Conservation (phyloP, 2,888 invertebrate species). For the Leptinotarsa tumamoca region DNA sequence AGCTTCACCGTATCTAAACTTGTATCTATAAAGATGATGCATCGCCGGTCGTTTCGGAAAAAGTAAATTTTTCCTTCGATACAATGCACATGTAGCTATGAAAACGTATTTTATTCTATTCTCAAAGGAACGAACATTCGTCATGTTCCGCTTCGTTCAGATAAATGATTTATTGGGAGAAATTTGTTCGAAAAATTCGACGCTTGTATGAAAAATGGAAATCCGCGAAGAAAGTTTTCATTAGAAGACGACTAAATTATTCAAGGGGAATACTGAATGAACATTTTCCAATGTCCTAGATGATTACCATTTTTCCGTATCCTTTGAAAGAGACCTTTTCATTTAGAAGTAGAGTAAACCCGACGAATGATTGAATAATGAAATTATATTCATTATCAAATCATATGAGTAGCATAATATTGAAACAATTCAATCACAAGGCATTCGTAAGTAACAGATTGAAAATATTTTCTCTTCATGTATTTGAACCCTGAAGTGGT, state of each 20-base stretch:
- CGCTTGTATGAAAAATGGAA: background rate
- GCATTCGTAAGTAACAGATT: no score
- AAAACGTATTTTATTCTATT: constrained; percentile 17
- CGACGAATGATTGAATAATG: no score
- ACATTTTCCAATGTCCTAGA: no score
- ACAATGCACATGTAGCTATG: constrained; percentile 17
- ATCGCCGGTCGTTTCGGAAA: constrained; percentile 23
- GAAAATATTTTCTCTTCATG: no score
- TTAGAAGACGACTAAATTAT: background rate
- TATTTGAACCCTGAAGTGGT: no score
- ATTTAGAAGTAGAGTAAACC: no score
- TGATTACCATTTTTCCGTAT: no score
- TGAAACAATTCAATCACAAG: no score
- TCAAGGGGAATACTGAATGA: no score
- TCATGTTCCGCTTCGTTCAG: background rate
- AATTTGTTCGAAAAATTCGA: background rate
- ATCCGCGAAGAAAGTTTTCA: constrained; percentile 6
- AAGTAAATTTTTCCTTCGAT: constrained; percentile 10
- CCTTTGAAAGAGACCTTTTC: no score
- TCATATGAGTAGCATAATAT: no score
- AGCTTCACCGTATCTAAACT: constrained; percentile 31
- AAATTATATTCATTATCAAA: no score
- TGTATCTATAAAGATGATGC: constrained; percentile 33
- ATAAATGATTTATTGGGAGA: background rate
- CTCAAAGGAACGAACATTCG: constrained; percentile 3